Percentiles rank a stretch among this genome's conserved stretches.
Conservation (phyloP, 1,140 invertebrate species). For the Mycetomoellerius zeteki region DNA sequence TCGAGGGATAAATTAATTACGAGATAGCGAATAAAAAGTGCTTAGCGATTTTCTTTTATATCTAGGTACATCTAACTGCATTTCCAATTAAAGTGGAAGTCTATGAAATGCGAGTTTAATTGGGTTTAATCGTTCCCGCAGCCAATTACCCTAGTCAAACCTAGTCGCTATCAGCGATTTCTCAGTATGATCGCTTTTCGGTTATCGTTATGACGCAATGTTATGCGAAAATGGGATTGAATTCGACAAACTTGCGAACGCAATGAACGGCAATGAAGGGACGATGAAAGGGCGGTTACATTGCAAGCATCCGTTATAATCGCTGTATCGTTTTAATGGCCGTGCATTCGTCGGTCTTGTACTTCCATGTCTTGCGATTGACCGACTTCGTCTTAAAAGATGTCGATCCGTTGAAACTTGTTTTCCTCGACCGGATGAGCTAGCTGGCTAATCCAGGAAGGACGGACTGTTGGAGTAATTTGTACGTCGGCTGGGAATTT, state of each 20-base stretch:
- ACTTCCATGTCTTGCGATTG: background rate
- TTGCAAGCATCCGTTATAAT: slow-evolving; percentile 29
- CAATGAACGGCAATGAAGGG: slow-evolving; percentile 4
- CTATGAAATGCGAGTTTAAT: slow-evolving; percentile 30
- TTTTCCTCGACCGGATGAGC: slow-evolving; percentile 73
- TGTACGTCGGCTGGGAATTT: slow-evolving; percentile 24
- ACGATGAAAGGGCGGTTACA: slow-evolving; percentile 2
- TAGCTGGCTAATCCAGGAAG: slow-evolving; percentile 72
- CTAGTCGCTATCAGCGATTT: slow-evolving; percentile 7
- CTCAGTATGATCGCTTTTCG: slow-evolving; percentile 1
- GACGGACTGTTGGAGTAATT: slow-evolving; percentile 71
- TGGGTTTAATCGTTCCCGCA: slow-evolving; percentile 23
- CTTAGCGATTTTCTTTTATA: background rate
- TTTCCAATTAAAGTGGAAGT: slow-evolving; percentile 13
- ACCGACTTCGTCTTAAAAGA: slow-evolving; percentile 45
- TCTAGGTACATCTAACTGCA: background rate
- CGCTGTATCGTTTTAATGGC: slow-evolving; percentile 27
- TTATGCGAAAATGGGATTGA: background rate
- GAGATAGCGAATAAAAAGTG: background rate
- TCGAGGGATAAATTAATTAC: slow-evolving; percentile 38
- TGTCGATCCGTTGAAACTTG: slow-evolving; percentile 72
- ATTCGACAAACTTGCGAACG: slow-evolving; percentile 1
- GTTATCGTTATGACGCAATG: slow-evolving; percentile 20
- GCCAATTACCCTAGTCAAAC: background rate
- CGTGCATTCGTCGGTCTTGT: background rate